Conservation (phyloP, 2,888 invertebrate species). For the Tortrix viridana region DNA sequence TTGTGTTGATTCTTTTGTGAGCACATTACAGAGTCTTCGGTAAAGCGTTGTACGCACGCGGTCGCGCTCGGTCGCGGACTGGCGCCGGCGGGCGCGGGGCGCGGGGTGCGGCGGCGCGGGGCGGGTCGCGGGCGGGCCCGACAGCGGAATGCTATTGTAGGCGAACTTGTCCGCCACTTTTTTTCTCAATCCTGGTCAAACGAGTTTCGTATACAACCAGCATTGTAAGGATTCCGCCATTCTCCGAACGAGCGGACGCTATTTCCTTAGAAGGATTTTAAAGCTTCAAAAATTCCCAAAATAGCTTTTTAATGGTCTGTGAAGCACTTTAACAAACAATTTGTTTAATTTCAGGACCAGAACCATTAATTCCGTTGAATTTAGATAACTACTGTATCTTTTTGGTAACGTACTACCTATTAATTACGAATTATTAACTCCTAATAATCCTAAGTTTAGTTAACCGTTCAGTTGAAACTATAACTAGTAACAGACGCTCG, state of each 20-base stretch:
- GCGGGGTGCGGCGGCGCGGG: slow-evolving; percentile 51
- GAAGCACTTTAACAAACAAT: slow-evolving; percentile 20
- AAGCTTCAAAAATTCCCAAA: slow-evolving; percentile 29
- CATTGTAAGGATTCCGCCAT: slow-evolving; percentile 84
- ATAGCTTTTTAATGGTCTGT: slow-evolving; percentile 20
- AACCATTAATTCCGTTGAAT: neutral
- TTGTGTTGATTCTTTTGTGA: slow-evolving; percentile 52
- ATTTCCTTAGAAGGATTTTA: slow-evolving; percentile 57
- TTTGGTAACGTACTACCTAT: neutral
- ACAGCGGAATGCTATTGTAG: slow-evolving; percentile 81
- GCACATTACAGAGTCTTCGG: slow-evolving; percentile 49
- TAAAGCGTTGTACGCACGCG: slow-evolving; percentile 58
- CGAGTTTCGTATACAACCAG: slow-evolving; percentile 84
- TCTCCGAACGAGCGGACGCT: slow-evolving; percentile 75
- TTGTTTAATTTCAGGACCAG: neutral
- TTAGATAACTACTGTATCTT: neutral
- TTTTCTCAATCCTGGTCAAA: slow-evolving; percentile 82
- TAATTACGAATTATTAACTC: neutral
- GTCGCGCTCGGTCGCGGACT: slow-evolving; percentile 72
- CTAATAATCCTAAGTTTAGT: neutral
- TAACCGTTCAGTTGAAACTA: slow-evolving; percentile 15
- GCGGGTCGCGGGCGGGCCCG: slow-evolving; percentile 71
- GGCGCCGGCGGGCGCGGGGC: slow-evolving; percentile 51
- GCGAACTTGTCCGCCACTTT: slow-evolving; percentile 83
- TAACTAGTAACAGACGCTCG: too few relatives aligned